Percentiles rank a stretch among this genome's conserved stretches.
These are phyloP conservation scores for Drepanosiphum platanoidis DNA, from an alignment of 2,888 invertebrate genomes.

Conservation along the genomic window DNA sequence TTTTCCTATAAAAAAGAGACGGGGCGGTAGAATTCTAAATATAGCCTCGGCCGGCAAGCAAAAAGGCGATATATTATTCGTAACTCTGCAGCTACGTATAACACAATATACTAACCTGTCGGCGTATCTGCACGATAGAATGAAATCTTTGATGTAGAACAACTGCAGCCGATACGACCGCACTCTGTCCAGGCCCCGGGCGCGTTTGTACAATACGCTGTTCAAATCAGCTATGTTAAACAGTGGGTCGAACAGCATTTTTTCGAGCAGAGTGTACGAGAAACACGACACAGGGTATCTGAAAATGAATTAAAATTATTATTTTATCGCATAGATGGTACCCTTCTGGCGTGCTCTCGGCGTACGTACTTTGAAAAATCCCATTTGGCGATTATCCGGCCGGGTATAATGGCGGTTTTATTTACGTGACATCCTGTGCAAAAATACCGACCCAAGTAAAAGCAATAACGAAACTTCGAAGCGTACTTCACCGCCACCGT, in stretches of 20 bases:
- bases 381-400: conserved; percentile 75
- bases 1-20: too few relatives aligned
- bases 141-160: conserved; percentile 76
- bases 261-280: conserved; percentile 79
- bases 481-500: conserved; percentile 78
- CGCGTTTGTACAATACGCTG: conserved; percentile 74
- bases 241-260: conserved; percentile 81
- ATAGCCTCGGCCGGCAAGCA: too few relatives aligned
- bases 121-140: conserved; percentile 77
- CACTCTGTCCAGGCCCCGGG: conserved; percentile 73
- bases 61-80: too few relatives aligned
- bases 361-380: conserved; percentile 71
- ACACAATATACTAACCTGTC: conserved; percentile 69
- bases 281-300: conserved; percentile 86
- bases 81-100: too few relatives aligned
- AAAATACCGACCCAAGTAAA: conserved; percentile 85
- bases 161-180: conserved; percentile 75
- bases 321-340: too few relatives aligned
- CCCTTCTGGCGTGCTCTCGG: background rate
- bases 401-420: conserved; percentile 78
- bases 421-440: conserved; percentile 88
- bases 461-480: conserved; percentile 81
- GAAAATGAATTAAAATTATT: too few relatives aligned
- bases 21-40: too few relatives aligned
- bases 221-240: conserved; percentile 80